Percentiles rank a stretch among this genome's conserved stretches.
These are phyloP conservation scores for Poecilia velifera DNA, from an alignment of 2,797 vertebrate species.

Conservation along the genomic window DNA sequence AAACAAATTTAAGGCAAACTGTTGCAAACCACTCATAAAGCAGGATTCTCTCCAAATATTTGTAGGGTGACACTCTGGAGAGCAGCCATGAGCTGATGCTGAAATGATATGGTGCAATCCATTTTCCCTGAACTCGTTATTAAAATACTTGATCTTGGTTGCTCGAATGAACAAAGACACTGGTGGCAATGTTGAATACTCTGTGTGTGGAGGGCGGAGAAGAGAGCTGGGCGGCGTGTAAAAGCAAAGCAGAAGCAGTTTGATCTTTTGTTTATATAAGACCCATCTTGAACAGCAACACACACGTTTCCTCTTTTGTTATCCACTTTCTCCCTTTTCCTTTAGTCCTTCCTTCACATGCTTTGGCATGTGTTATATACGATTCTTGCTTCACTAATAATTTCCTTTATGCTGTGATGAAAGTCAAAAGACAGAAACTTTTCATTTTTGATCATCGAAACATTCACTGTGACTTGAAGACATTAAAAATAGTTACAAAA, in stretches of 20 bases:
- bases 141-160: slow-evolving; percentile 33
- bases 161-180: slow-evolving; percentile 46
- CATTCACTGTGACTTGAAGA: not conserved
- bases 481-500: slow-evolving; percentile 1
- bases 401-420: not conserved
- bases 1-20: slow-evolving; percentile 43
- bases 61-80: slow-evolving; percentile 71
- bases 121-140: slow-evolving; percentile 30
- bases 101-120: slow-evolving; percentile 85
- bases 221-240: slow-evolving; percentile 35
- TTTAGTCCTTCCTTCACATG: slow-evolving; percentile 32
- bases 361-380: slow-evolving; percentile 26
- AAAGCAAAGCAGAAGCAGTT: slow-evolving; percentile 42
- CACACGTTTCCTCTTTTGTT: slow-evolving; percentile 46
- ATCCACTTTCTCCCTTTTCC: slow-evolving; percentile 35
- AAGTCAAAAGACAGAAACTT: not conserved
- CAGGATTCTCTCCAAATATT: slow-evolving; percentile 49
- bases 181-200: slow-evolving; percentile 38
- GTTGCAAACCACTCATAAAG: slow-evolving; percentile 49
- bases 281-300: slow-evolving; percentile 37
- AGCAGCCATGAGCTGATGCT: slow-evolving; percentile 81
- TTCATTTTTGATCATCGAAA: slow-evolving; percentile 9
- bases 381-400: not conserved
- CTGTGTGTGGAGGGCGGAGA: slow-evolving; percentile 31
- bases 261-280: slow-evolving; percentile 27